phyloP scores from a whole-genome alignment of 1,140 invertebrate genomes.

The Lamellibrachia luymesi region DNA sequence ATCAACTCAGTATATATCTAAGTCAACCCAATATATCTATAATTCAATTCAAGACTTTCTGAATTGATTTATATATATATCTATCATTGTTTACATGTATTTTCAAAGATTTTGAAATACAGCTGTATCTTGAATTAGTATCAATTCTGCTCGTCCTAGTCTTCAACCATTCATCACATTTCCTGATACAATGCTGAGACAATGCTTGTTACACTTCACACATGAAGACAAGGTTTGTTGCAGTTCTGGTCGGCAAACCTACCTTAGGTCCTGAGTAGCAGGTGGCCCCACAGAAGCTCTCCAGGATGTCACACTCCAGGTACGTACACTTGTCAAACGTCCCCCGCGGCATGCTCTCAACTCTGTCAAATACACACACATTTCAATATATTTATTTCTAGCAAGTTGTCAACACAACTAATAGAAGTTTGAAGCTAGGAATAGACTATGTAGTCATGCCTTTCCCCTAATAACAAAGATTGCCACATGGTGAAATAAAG shows the following conservation, averaged over 20 bases:
- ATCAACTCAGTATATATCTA: too few species aligned
- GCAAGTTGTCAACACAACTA: too few species aligned
- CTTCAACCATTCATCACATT: too few species aligned
- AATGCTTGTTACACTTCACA: background rate
- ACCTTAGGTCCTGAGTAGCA: conserved; percentile 53
- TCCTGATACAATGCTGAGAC: too few species aligned
- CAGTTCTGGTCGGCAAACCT: background rate
- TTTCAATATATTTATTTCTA: background rate
- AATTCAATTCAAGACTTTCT: background rate
- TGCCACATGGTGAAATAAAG: too few species aligned
- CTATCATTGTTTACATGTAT: background rate
- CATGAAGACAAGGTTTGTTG: background rate
- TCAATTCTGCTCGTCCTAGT: too few species aligned
- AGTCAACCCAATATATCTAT: background rate
- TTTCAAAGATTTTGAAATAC: background rate
- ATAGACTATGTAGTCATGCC: too few species aligned
- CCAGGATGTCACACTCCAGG: conserved; percentile 45
- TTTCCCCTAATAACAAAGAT: too few species aligned
- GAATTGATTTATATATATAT: background rate
- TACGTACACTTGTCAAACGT: conserved; percentile 45
- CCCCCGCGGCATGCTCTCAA: background rate
- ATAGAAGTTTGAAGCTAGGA: too few species aligned
- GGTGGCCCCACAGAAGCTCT: conserved; percentile 46
- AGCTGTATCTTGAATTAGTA: background rate
- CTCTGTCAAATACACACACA: background rate